Percentiles rank a stretch among this genome's conserved stretches.
These are phyloP conservation scores for Standfussiana lucernea DNA, from an alignment of 2,888 invertebrate genomes.

Conservation along the genomic window DNA sequence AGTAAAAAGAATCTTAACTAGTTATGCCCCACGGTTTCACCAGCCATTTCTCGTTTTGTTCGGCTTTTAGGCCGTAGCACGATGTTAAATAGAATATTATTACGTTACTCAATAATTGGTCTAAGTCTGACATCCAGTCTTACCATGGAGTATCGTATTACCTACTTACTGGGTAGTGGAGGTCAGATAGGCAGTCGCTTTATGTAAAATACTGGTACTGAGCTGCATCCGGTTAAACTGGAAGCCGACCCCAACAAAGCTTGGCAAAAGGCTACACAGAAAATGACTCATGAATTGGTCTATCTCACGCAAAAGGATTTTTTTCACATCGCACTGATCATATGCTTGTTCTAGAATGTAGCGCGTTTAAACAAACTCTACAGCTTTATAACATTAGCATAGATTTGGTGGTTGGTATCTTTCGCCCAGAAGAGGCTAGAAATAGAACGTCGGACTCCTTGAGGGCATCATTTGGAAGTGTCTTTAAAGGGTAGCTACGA, in stretches of 20 bases:
- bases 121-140: no score
- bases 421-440: background rate
- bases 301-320: background rate
- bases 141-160: no score
- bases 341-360: background rate
- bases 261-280: no score
- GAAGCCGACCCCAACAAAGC: no score
- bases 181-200: no score
- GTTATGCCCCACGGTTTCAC: background rate
- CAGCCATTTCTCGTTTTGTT: background rate
- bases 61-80: background rate
- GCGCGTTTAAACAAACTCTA: background rate
- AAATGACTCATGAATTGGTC: no score
- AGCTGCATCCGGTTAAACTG: no score
- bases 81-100: no score
- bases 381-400: background rate
- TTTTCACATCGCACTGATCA: background rate
- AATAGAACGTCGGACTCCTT: background rate
- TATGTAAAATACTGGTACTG: no score
- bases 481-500: background rate
- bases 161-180: no score
- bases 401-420: background rate
- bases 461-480: background rate
- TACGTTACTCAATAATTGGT: no score
- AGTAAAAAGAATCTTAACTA: background rate